A percentile compares a stretch with the other conserved stretches of the same genome.
phyloP scores from a whole-genome alignment of 1,140 invertebrate genomes.

The Drosophila pallidifrons region DNA sequence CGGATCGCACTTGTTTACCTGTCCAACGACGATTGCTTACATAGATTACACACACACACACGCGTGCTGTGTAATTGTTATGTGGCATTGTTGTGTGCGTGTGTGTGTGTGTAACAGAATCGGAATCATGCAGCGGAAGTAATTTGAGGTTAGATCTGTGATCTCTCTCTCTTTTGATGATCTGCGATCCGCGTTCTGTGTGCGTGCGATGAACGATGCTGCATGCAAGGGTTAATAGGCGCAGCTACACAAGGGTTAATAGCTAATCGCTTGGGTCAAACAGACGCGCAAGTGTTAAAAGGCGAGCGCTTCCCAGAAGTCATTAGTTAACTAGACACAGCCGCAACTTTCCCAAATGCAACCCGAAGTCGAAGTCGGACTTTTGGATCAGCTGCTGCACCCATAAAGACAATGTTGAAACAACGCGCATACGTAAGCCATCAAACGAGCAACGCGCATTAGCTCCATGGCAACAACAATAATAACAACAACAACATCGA shows the following conservation, averaged over 20 bases:
- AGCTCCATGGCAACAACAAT: slow-evolving; percentile 44
- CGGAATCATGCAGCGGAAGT: slow-evolving; percentile 78
- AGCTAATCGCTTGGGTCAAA: slow-evolving; percentile 45
- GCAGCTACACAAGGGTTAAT: slow-evolving; percentile 65
- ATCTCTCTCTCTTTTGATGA: slow-evolving; percentile 17
- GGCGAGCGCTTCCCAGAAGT: slow-evolving; percentile 47
- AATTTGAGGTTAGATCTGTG: slow-evolving; percentile 68
- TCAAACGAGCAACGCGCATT: slow-evolving; percentile 31
- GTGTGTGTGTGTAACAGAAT: slow-evolving; percentile 28
- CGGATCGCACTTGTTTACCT: slow-evolving; percentile 43
- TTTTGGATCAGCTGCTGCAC: slow-evolving; percentile 50
- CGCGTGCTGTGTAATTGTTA: slow-evolving; percentile 62
- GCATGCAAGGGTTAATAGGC: slow-evolving; percentile 62
- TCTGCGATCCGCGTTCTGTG: slow-evolving; percentile 14
- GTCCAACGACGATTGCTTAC: slow-evolving; percentile 54
- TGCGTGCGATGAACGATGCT: slow-evolving; percentile 18
- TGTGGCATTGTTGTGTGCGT: slow-evolving; percentile 13
- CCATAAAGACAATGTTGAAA: slow-evolving; percentile 54
- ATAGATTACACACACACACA: slow-evolving; percentile 53
- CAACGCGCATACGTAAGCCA: slow-evolving; percentile 49
- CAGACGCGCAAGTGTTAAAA: slow-evolving; percentile 46
- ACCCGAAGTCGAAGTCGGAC: slow-evolving; percentile 16
- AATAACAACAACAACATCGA: slow-evolving; percentile 6
- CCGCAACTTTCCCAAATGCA: slow-evolving; percentile 31
- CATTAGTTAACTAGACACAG: slow-evolving; percentile 37